Percentiles rank a stretch among this genome's conserved stretches.
phyloP scores from a whole-genome alignment of 1,140 invertebrate genomes.

The Bradysia coprophila region DNA sequence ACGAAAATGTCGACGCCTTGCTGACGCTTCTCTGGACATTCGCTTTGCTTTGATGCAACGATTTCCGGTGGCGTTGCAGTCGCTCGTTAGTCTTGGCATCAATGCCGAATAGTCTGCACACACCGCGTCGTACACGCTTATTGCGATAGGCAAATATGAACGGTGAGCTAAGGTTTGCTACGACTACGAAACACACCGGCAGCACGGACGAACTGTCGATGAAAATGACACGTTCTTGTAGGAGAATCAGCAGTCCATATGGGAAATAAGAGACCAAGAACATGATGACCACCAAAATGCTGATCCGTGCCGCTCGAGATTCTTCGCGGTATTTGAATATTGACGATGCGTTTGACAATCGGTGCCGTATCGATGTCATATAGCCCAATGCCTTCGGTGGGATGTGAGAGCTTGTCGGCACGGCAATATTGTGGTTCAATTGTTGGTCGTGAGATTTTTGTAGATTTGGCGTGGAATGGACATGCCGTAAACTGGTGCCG shows the following conservation, averaged over 20 bases:
- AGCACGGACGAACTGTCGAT: conserved; percentile 21
- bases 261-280: conserved; percentile 51
- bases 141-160: conserved; percentile 64
- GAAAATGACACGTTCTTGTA: conserved; percentile 15
- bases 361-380: conserved; percentile 48
- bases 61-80: neutral
- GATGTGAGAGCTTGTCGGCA: conserved; percentile 13
- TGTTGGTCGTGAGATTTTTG: conserved; percentile 12
- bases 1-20: neutral
- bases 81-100: conserved; percentile 7
- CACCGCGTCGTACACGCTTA: conserved; percentile 50
- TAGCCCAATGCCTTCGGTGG: conserved; percentile 26
- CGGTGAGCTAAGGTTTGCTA: conserved; percentile 50
- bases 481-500: conserved; percentile 12
- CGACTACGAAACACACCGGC: conserved; percentile 41
- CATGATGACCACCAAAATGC: conserved; percentile 48
- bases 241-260: conserved; percentile 33
- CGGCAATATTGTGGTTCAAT: neutral
- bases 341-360: conserved; percentile 67
- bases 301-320: conserved; percentile 59
- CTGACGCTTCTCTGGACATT: neutral
- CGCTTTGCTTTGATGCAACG: neutral
- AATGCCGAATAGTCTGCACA: conserved; percentile 36
- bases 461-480: conserved; percentile 21
- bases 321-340: conserved; percentile 66